Evolutionary conservation across 2,113 vertebrate genomes (phyloP), one percentile per base, ranked within the genome.

Genomic region (Cyprinodon brontotheroides): DNA sequence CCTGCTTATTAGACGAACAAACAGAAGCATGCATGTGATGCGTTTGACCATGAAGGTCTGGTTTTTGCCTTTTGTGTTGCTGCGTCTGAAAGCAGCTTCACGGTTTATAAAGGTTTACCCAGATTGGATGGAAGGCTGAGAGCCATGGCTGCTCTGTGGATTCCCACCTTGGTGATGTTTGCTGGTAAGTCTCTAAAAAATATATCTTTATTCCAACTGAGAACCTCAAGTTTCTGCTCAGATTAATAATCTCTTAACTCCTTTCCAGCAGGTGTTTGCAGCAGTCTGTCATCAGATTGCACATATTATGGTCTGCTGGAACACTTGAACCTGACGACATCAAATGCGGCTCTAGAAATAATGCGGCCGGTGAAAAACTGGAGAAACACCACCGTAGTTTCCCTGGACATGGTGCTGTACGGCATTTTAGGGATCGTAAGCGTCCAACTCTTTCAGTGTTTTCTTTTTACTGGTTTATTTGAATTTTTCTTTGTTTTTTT

Each of bases 381-480:
- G 91, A 81, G 41, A 0, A 74, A 74, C 0, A 17, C 77, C 3
- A 74, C 94, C 7, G 1, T 65, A 0, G 86, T 94, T 37, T 14
- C 4, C 7, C 0, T 95, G 61, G 86, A 94, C 75, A 72, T 94
- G 62, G 0, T 84, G 3, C 20, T 95, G 17, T 61, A 75, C 0
- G 88, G 93, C 0, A 94, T 95, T 77, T 80, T 95, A 41, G 76
- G 90, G 0, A 90, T 95, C 91, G 92, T 92, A 1, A 63, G 89
- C 43, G 20, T 61, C 14, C 11, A 29, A 29, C 29, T 29, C 29
- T 29, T 29, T 29, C 29, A 29, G 29, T 29, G 29, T 29, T 29
- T 1, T 29, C 29, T 29, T 29, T 29, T 29, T 29, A 1, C 29
- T 29, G 29, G 29, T 29, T 29, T 29, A 29, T 29, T 29, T 29